phyloP scores from a whole-genome alignment of 2,113 vertebrate species.

The Charina bottae region DNA sequence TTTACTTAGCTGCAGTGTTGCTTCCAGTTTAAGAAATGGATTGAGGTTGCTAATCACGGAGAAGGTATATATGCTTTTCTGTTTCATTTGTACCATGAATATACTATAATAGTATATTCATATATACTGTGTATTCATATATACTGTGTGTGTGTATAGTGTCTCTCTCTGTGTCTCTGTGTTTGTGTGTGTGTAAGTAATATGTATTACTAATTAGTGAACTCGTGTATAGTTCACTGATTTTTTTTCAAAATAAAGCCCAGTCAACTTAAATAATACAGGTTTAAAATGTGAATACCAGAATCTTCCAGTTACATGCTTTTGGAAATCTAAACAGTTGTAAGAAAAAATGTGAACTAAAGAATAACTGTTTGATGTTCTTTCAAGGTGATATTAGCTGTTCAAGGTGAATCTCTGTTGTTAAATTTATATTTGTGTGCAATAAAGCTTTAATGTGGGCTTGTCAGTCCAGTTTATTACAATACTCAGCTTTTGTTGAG shows the following conservation, averaged over 20 bases:
- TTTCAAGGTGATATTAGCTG: neutral
- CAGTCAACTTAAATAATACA: no score
- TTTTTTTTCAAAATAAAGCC: no score
- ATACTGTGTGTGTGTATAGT: neutral
- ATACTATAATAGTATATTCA: no score
- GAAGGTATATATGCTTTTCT: neutral
- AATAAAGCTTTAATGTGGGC: neutral
- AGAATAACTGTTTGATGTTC: neutral
- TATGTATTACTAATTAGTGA: no score
- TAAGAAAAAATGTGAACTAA: conserved; percentile 18
- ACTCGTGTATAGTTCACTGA: no score
- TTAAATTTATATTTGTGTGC: neutral
- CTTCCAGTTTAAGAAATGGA: neutral
- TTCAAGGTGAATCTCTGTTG: neutral
- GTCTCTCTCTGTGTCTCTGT: no score
- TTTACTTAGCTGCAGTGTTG: neutral
- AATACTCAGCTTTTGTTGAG: neutral
- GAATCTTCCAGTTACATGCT: neutral
- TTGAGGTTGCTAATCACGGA: neutral
- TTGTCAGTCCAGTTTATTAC: conserved; percentile 4
- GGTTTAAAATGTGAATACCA: no score
- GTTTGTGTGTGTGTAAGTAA: no score
- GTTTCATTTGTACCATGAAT: no score
- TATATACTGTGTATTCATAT: no score
- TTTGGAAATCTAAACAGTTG: neutral